phyloP scores from a whole-genome alignment of 2,797 vertebrate species.

The Aldrovandia affinis region DNA sequence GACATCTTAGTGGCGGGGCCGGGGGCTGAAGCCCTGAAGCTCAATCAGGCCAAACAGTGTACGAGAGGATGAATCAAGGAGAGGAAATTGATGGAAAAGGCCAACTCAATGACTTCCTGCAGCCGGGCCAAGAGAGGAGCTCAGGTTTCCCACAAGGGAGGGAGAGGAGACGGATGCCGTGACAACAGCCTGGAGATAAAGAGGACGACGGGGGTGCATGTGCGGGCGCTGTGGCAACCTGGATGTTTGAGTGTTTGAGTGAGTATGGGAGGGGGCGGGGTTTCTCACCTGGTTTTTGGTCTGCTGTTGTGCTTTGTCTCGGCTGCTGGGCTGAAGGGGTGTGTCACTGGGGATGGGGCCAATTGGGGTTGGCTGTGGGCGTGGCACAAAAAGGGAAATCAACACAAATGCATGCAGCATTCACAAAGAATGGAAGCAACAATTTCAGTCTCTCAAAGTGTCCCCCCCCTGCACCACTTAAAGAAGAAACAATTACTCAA shows the following conservation, averaged over 20 bases:
- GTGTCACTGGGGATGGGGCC: conserved; percentile 91
- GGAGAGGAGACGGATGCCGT: conserved; percentile 7
- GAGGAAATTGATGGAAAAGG: background rate
- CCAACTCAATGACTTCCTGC: background rate
- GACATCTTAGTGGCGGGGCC: background rate
- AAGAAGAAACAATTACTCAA: background rate
- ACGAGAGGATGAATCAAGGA: background rate
- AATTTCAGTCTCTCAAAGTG: background rate
- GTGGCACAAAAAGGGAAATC: conserved; percentile 14
- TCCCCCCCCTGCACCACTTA: no score
- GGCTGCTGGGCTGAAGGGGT: conserved; percentile 82
- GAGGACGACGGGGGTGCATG: conserved; percentile 5
- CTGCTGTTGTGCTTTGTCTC: conserved; percentile 92
- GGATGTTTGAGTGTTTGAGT: background rate
- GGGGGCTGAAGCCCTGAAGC: background rate
- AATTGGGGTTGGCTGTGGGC: conserved; percentile 88
- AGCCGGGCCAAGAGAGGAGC: background rate
- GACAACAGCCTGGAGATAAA: conserved; percentile 14
- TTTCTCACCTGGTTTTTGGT: conserved; percentile 92
- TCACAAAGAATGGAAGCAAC: background rate
- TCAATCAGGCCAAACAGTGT: background rate
- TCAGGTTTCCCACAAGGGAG: background rate
- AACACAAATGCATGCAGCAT: background rate
- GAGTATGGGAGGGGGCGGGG: background rate
- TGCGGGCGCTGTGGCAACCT: rapidly evolving